Conservation (phyloP, 2,888 invertebrate species). For the Melolontha melolontha region DNA sequence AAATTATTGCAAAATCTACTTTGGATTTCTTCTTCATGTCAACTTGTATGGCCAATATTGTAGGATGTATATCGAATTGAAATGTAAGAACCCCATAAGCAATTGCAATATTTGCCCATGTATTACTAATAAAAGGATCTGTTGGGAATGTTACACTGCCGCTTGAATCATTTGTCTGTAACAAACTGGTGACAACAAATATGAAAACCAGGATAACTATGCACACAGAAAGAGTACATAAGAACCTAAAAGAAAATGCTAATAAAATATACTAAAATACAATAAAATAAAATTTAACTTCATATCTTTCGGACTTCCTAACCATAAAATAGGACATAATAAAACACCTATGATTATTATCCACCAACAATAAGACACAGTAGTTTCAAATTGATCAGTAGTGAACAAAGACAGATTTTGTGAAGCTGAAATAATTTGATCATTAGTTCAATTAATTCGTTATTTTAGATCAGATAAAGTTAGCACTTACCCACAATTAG, state of each 20-base stretch:
- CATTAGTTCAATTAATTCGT: no score
- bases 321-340: conserved; percentile 86
- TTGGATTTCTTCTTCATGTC: conserved; percentile 87
- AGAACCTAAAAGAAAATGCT: conserved; percentile 66
- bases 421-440: conserved; percentile 70
- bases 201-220: conserved; percentile 75
- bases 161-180: conserved; percentile 27
- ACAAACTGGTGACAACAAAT: conserved; percentile 75
- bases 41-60: conserved; percentile 89
- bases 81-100: conserved; percentile 78
- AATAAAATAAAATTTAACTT: conserved; percentile 70
- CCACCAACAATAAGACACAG: conserved; percentile 86
- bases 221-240: conserved; percentile 75
- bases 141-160: conserved; percentile 1
- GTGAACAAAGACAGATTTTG: conserved; percentile 85
- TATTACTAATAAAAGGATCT: conserved; percentile 42
- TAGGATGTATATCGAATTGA: conserved; percentile 86
- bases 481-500: conserved; percentile 76
- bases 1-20: conserved; percentile 78
- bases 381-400: conserved; percentile 74
- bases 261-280: not conserved
- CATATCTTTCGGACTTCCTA: conserved; percentile 93
- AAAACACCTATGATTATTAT: conserved; percentile 79
- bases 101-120: conserved; percentile 68
- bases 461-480: no score